phyloP scores from a whole-genome alignment of 2,113 vertebrate species.

The Tenebrosternarchus preto region DNA sequence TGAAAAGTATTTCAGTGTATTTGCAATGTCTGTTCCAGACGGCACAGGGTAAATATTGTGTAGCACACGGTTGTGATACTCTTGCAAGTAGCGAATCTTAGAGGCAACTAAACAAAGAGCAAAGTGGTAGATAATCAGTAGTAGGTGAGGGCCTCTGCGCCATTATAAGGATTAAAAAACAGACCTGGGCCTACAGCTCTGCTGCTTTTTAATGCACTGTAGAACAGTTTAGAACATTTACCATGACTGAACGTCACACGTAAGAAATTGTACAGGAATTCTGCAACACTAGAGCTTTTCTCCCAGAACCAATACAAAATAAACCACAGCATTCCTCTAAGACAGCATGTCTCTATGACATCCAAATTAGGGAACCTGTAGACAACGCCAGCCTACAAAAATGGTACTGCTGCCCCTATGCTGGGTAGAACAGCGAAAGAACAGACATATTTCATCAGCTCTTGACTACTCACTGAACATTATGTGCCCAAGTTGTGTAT shows the following conservation, averaged over 20 bases:
- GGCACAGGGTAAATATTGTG: slow-evolving; percentile 99
- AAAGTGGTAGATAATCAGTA: slow-evolving; percentile 72
- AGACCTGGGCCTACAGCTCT: slow-evolving; percentile 10
- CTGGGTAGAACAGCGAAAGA: no score
- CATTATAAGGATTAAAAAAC: slow-evolving; percentile 1
- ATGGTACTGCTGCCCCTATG: not conserved
- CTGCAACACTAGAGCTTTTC: not conserved
- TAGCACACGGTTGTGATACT: slow-evolving; percentile 98
- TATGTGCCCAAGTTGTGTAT: not conserved
- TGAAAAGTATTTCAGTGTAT: slow-evolving; percentile 99
- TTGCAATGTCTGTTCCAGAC: slow-evolving; percentile 99
- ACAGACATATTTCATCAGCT: no score
- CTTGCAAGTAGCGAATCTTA: slow-evolving; percentile 99
- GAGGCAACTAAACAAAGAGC: slow-evolving; percentile 94
- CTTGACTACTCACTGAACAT: not conserved
- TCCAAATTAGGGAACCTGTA: not conserved
- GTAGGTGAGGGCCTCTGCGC: slow-evolving; percentile 36
- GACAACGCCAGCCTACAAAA: not conserved
- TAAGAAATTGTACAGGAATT: not conserved
- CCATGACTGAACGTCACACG: not conserved
- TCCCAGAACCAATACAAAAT: not conserved
- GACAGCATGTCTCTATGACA: no score
- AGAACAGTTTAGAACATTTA: not conserved
- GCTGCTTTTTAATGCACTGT: not conserved
- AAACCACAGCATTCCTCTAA: no score